Evolutionary conservation across 2,888 invertebrate genomes (phyloP).

Genomic region (Andrena dorsata): DNA sequence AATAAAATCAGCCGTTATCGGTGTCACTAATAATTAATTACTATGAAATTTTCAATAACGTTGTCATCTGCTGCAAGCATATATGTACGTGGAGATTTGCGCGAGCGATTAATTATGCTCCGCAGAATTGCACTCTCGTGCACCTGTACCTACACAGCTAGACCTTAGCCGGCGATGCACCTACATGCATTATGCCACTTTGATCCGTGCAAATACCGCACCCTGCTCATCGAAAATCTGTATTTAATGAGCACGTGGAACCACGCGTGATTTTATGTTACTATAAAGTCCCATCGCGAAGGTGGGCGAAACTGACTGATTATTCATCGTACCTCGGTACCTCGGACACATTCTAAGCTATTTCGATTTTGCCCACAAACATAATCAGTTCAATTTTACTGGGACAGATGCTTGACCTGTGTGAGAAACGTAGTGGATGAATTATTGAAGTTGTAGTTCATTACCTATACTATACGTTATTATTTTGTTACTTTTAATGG

Average conservation of each 20-base stretch:
- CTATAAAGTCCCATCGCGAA: neutral
- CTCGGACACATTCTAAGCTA: neutral
- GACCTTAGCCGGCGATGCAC: slow-evolving; percentile 47
- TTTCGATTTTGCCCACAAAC: too few species aligned
- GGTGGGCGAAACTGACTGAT: neutral
- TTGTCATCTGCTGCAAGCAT: slow-evolving; percentile 4
- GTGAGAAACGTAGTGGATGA: too few species aligned
- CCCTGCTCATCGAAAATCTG: slow-evolving; percentile 30
- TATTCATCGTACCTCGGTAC: neutral
- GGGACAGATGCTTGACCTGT: too few species aligned
- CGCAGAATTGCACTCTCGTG: slow-evolving; percentile 45
- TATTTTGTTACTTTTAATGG: too few species aligned
- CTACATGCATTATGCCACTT: slow-evolving; percentile 49
- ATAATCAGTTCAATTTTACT: too few species aligned
- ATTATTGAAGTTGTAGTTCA: too few species aligned
- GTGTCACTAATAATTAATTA: slow-evolving; percentile 37
- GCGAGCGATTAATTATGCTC: slow-evolving; percentile 57
- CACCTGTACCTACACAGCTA: slow-evolving; percentile 54
- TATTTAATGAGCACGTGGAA: slow-evolving; percentile 40
- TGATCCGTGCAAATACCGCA: slow-evolving; percentile 39
- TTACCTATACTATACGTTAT: too few species aligned
- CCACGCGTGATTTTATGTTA: slow-evolving; percentile 27
- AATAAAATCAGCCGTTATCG: neutral
- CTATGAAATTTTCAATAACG: slow-evolving; percentile 42
- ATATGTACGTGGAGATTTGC: slow-evolving; percentile 1